A percentile compares a stretch with the other conserved stretches of the same genome.
These are phyloP conservation scores for Bergia sp. DNA, from an alignment of 92 coral and sea anemone species.

Conservation along the genomic window DNA sequence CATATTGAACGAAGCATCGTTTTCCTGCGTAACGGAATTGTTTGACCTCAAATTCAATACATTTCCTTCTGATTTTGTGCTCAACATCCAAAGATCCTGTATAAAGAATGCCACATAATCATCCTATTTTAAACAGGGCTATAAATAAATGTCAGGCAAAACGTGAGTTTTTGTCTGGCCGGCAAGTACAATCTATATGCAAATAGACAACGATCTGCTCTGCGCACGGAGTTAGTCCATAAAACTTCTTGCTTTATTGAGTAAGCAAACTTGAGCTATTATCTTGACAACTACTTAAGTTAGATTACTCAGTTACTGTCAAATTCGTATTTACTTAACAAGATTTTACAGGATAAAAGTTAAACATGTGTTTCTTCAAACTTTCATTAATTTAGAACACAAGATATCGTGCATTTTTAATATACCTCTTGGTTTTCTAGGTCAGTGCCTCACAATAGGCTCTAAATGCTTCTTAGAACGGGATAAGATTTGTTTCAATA, in stretches of 20 bases:
- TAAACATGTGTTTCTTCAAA: constrained; percentile 37
- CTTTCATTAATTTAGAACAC: constrained; percentile 28
- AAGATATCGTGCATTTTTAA: constrained; percentile 47
- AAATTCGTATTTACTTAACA: constrained; percentile 33
- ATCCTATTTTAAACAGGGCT: constrained; percentile 42
- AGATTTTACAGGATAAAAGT: constrained; percentile 30
- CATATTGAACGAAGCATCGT: constrained; percentile 3
- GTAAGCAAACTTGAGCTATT: constrained; percentile 5
- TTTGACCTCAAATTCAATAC: constrained; percentile 22
- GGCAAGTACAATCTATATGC: constrained; percentile 44
- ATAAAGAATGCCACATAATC: constrained; percentile 24
- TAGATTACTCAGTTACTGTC: constrained; percentile 21
- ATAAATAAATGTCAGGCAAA: constrained; percentile 31
- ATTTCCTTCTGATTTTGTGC: constrained; percentile 40
- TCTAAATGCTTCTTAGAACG: constrained; percentile 43
- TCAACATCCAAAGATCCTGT: constrained; percentile 49
- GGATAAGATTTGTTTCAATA: constrained; percentile 44
- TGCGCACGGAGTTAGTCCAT: not conserved
- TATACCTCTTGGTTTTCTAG: constrained; percentile 46
- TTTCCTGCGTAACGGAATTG: constrained; percentile 2
- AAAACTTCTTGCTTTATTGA: constrained; percentile 14
- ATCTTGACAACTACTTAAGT: constrained; percentile 27
- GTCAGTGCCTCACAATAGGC: constrained; percentile 49
- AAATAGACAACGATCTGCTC: constrained; percentile 14
- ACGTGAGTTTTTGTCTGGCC: constrained; percentile 49